phyloP scores from a whole-genome alignment of 2,113 vertebrate genomes.

The Phrynosoma platyrhinos region DNA sequence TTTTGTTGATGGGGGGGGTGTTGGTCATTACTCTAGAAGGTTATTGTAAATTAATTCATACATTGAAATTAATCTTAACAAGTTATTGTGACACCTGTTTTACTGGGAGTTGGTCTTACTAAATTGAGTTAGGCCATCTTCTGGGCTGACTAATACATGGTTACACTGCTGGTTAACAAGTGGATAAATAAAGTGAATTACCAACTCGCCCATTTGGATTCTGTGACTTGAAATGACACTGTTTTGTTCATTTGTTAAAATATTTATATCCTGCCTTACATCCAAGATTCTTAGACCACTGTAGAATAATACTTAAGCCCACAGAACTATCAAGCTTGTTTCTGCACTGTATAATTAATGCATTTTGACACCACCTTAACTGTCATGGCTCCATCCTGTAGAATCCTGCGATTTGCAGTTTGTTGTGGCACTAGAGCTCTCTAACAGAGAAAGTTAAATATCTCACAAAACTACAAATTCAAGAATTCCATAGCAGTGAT shows the following conservation, averaged over 20 bases:
- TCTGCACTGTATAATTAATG: too few species aligned
- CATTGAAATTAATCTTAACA: neutral
- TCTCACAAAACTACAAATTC: too few species aligned
- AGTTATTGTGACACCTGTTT: neutral
- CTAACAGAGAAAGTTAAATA: too few species aligned
- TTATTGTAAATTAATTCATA: neutral
- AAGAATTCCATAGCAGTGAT: too few species aligned
- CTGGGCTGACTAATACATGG: neutral
- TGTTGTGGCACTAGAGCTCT: too few species aligned
- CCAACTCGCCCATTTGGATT: neutral
- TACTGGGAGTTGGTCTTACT: neutral
- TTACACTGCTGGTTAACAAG: neutral
- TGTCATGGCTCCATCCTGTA: too few species aligned
- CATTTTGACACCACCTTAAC: too few species aligned
- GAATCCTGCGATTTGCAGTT: too few species aligned
- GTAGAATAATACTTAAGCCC: too few species aligned
- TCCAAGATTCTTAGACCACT: too few species aligned
- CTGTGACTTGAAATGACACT: neutral
- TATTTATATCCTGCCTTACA: too few species aligned
- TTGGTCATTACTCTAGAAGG: neutral
- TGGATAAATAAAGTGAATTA: neutral
- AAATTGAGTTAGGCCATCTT: neutral
- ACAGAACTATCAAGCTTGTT: neutral
- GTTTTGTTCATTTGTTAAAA: neutral
- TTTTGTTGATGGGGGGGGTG: neutral